These are phyloP conservation scores for Andricus quercusramuli DNA, from an alignment of 2,888 invertebrate genomes.

Conservation along the genomic window DNA sequence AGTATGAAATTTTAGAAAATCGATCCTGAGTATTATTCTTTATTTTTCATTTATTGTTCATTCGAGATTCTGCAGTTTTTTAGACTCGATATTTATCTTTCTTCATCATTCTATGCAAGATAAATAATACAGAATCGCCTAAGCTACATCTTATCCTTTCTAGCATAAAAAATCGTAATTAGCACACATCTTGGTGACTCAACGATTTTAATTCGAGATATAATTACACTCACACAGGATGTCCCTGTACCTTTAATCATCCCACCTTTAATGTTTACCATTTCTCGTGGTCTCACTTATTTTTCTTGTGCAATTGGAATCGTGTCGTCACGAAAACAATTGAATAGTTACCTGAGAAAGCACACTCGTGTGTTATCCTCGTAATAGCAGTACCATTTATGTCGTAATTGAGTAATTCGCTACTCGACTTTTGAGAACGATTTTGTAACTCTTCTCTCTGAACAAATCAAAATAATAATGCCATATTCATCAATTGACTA, in stretches of 20 bases:
- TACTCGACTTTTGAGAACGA: conserved; percentile 21
- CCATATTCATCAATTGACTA: background rate
- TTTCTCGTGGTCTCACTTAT: conserved; percentile 8
- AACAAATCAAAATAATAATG: background rate
- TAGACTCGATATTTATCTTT: too few species aligned
- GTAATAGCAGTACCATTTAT: conserved; percentile 25
- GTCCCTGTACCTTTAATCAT: conserved; percentile 19
- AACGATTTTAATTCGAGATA: conserved; percentile 1
- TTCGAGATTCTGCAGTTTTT: too few species aligned
- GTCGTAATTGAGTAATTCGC: conserved; percentile 24
- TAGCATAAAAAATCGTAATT: conserved; percentile 1
- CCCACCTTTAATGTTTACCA: conserved; percentile 33
- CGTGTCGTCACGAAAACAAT: conserved; percentile 38
- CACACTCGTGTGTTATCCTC: conserved; percentile 12
- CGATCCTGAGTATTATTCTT: too few species aligned
- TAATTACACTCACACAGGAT: conserved; percentile 14
- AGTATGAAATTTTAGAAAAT: too few species aligned
- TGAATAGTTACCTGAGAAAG: conserved; percentile 38
- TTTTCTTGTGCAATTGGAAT: conserved; percentile 37
- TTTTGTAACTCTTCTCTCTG: conserved; percentile 18
- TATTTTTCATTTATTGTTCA: too few species aligned
- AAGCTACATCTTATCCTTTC: background rate
- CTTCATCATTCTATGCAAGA: background rate
- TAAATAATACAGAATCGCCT: background rate
- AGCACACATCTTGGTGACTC: conserved; percentile 21